phyloP scores from a whole-genome alignment of 2,888 invertebrate species.

The Osmoderma eremita region DNA sequence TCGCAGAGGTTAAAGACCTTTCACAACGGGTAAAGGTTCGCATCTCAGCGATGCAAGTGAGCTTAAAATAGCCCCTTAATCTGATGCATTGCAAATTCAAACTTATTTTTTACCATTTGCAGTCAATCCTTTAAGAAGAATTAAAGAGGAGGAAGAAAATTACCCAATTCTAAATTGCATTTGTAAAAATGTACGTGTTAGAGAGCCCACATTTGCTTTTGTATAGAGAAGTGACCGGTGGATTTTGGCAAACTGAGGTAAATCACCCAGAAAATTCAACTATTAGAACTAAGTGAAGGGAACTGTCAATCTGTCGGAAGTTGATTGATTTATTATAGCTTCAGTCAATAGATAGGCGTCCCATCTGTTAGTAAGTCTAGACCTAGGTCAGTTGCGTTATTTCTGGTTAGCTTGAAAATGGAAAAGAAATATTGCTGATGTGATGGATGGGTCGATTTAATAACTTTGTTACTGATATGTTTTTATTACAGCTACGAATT shows the following conservation, averaged over 20 bases:
- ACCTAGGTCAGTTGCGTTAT: constrained; percentile 10
- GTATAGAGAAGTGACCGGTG: too few relatives aligned
- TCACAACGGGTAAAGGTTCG: constrained; percentile 15
- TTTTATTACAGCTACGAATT: too few relatives aligned
- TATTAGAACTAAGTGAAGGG: neutral
- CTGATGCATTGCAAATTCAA: neutral
- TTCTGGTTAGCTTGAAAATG: too few relatives aligned
- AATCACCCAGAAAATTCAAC: neutral
- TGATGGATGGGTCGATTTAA: too few relatives aligned
- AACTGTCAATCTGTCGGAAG: neutral
- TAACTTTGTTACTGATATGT: too few relatives aligned
- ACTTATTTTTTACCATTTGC: neutral
- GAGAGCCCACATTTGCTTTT: too few relatives aligned
- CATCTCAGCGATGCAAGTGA: constrained; percentile 9
- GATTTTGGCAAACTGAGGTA: neutral
- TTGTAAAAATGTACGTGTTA: too few relatives aligned
- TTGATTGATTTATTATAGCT: constrained; percentile 10
- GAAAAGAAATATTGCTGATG: too few relatives aligned
- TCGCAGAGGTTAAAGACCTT: constrained; percentile 32
- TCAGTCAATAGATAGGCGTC: neutral
- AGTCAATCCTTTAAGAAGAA: too few relatives aligned
- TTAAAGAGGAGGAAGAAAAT: too few relatives aligned
- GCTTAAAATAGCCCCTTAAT: constrained; percentile 21
- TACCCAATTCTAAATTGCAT: too few relatives aligned
- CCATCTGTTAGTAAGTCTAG: neutral